Evolutionary conservation across 2,113 vertebrate genomes (phyloP), one percentile per base, ranked within the genome.

Genomic region (Halichoeres trimaculatus): DNA sequence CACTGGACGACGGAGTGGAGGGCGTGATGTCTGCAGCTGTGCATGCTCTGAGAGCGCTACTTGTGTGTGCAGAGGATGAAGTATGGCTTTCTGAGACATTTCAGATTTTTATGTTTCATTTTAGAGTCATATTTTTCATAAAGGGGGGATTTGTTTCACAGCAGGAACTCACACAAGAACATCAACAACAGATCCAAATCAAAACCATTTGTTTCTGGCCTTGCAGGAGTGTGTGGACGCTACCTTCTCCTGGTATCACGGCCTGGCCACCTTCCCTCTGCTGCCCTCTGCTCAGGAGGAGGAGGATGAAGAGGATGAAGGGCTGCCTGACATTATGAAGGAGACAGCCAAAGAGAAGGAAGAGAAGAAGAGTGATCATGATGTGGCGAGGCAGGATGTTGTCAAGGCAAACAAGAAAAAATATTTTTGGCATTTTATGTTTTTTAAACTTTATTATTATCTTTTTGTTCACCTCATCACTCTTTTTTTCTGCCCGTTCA

Each of bases 171-270:
- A 30, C 30, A 30, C 30, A 30, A 30, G 6, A 30, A 30, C 30
- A 30, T 30, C 30, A 30, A 30, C 6, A 30, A 30, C 30, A 30
- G 30, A 30, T 30, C 3, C 30, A 30, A 30, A 30, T 30, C 3
- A 30, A 30, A 30, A 30, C 6, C 30, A 30, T 56, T 10, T 2
- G 52, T 48, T 61, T 30, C 6, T 71, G 5, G 40, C 40, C 10
- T 54, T 22, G 40, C 38, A 99, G 98, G 95, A 97, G 57, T 96
- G 95, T 52, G 91, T 98, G 0, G 98, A 99, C 78, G 91, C 70
- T 72, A 93, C 95, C 24, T 98, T 99, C 86, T 95, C 95, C 14
- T 99, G 97, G 98, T 96, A 96, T 65, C 91, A 91, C 0, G 98
- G 98, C 10, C 90, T 95, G 71, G 87, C 92, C 45, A 58, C 83